Conservation (phyloP, 2,797 vertebrate genomes). For the Gymnoscopelus microlampas region DNA sequence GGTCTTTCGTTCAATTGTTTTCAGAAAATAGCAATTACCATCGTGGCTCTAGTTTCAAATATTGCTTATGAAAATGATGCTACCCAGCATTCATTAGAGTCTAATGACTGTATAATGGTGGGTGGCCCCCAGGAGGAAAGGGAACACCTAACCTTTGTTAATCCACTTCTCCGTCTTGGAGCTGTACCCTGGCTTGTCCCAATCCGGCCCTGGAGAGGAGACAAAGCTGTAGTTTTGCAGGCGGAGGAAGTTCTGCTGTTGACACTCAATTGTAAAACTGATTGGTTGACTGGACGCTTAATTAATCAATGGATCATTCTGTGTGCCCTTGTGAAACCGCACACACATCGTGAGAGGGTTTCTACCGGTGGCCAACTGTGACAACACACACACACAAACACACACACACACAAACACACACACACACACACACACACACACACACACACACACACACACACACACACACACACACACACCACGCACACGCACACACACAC, state of each 20-base stretch:
- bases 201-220: conserved; percentile 40
- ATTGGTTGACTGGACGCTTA: conserved; percentile 31
- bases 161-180: too few relatives aligned
- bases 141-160: not conserved
- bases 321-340: conserved; percentile 40
- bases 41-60: too few relatives aligned
- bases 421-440: conserved; percentile 36
- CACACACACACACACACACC: conserved; percentile 27
- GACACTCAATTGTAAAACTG: conserved; percentile 17
- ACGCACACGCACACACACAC: conserved; percentile 42
- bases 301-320: conserved; percentile 26
- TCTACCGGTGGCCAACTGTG: conserved; percentile 63
- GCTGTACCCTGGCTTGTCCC: conserved; percentile 32
- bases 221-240: conserved; percentile 43
- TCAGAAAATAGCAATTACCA: not conserved
- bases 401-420: conserved; percentile 6
- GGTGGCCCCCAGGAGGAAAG: not conserved
- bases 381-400: conserved; percentile 52
- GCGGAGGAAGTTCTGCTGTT: conserved; percentile 48
- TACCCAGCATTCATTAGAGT: too few relatives aligned
- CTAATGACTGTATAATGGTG: too few relatives aligned
- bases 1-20: not conserved
- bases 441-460: conserved; percentile 20
- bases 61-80: too few relatives aligned
- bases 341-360: conserved; percentile 27